phyloP scores from a whole-genome alignment of 2,888 invertebrate genomes.

The Mesorhabditis belari region DNA sequence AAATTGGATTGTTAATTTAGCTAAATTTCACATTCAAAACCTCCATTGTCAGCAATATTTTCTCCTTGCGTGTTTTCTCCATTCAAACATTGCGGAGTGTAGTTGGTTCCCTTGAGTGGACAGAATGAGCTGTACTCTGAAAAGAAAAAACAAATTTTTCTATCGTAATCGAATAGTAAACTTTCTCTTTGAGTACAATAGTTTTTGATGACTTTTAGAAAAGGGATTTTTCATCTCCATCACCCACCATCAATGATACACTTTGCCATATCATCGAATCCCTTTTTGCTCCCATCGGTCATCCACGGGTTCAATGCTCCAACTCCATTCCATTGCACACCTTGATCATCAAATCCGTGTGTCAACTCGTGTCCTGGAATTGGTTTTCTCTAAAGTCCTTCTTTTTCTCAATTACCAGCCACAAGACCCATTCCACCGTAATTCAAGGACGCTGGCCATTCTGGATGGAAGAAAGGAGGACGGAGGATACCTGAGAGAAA shows the following conservation, averaged over 20 bases:
- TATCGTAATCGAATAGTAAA: neutral
- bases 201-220: too few species aligned
- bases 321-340: slow-evolving; percentile 42
- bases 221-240: too few species aligned
- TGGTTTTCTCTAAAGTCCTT: neutral
- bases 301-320: slow-evolving; percentile 36
- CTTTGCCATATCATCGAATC: slow-evolving; percentile 33
- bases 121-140: slow-evolving; percentile 37
- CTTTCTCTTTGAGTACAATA: neutral
- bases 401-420: slow-evolving; percentile 63
- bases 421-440: slow-evolving; percentile 96
- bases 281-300: slow-evolving; percentile 16
- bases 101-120: slow-evolving; percentile 18
- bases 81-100: slow-evolving; percentile 52
- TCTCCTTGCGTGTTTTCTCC: slow-evolving; percentile 60
- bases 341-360: slow-evolving; percentile 82
- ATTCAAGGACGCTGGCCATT: slow-evolving; percentile 44
- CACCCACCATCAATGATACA: slow-evolving; percentile 29
- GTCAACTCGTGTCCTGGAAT: slow-evolving; percentile 84
- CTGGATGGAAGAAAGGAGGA: slow-evolving; percentile 40
- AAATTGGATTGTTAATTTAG: slow-evolving; percentile 16
- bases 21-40: slow-evolving; percentile 7
- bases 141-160: neutral
- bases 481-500: slow-evolving; percentile 48
- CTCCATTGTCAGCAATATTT: slow-evolving; percentile 61